Percentiles rank a stretch among this genome's conserved stretches.
Evolutionary conservation across 2,888 invertebrate species (phyloP).

Genomic region (Linnaemya tessellans): DNA sequence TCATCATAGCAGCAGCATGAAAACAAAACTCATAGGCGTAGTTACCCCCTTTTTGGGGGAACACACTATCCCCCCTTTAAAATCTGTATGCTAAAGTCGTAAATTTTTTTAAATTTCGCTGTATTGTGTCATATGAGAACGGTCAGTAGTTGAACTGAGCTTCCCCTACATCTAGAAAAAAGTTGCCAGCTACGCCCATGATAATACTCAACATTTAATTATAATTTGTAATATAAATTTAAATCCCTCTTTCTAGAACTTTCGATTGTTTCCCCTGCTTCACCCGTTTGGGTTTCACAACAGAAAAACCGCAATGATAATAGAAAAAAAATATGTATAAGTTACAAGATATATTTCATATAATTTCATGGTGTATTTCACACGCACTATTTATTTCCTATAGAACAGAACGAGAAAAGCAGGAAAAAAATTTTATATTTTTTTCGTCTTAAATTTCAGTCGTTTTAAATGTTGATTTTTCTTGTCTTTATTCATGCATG

Average conservation of each 20-base stretch:
- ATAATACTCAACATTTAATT: conserved; percentile 25
- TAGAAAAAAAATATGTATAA: not conserved
- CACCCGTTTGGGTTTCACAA: not conserved
- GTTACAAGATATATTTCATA: conserved; percentile 25
- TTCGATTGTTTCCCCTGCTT: conserved; percentile 28
- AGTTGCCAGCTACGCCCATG: not conserved
- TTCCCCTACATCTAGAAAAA: not conserved
- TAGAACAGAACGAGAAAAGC: not conserved
- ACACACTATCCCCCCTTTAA: not conserved
- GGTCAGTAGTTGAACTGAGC: too few species aligned
- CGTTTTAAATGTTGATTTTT: conserved; percentile 21
- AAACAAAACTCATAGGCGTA: not conserved
- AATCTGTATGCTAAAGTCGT: too few species aligned
- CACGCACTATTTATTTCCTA: conserved; percentile 67
- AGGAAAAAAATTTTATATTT: conserved; percentile 12
- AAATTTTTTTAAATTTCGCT: too few species aligned
- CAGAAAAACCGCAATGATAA: conserved; percentile 28
- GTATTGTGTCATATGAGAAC: too few species aligned
- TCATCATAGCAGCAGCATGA: conserved; percentile 6
- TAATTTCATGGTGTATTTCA: conserved; percentile 61
- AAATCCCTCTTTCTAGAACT: conserved; percentile 21
- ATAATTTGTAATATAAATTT: conserved; percentile 37
- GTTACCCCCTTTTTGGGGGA: not conserved
- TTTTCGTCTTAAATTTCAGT: conserved; percentile 40
- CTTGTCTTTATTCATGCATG: conserved; percentile 55